A percentile compares a stretch with the other conserved stretches of the same genome.
Evolutionary conservation across 1,140 invertebrate genomes (phyloP).

Genomic region (Venturia canescens): DNA sequence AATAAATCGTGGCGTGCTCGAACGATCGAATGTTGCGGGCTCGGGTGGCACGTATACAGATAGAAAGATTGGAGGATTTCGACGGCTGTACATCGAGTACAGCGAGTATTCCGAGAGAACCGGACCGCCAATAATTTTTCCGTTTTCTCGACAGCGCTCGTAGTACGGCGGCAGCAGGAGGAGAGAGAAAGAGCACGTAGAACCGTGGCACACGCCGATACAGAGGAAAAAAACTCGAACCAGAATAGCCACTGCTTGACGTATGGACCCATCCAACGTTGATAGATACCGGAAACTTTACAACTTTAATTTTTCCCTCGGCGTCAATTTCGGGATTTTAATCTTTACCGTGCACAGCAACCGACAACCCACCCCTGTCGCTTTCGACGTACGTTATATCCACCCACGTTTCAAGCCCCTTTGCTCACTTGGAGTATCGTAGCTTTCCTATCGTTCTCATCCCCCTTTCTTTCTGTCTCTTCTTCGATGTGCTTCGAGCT

Average conservation of each 20-base stretch:
- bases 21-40: slow-evolving; percentile 37
- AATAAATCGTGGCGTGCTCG: slow-evolving; percentile 62
- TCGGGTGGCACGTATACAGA: slow-evolving; percentile 36
- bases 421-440: not conserved
- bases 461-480: not conserved
- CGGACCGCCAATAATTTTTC: slow-evolving; percentile 47
- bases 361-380: slow-evolving; percentile 9
- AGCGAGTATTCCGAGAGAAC: not conserved
- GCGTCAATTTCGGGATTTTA: slow-evolving; percentile 63
- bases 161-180: not conserved
- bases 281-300: slow-evolving; percentile 69
- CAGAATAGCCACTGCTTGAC: slow-evolving; percentile 62
- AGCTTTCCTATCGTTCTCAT: not conserved
- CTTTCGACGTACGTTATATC: not conserved
- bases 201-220: not conserved
- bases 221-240: slow-evolving; percentile 53
- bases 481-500: slow-evolving; percentile 5
- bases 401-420: not conserved
- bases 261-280: slow-evolving; percentile 65
- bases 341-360: slow-evolving; percentile 55
- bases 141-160: slow-evolving; percentile 44
- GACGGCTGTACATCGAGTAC: slow-evolving; percentile 7
- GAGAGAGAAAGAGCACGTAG: not conserved
- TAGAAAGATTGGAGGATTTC: slow-evolving; percentile 6
- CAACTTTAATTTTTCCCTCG: slow-evolving; percentile 65